Evolutionary conservation across 2,797 vertebrate genomes (phyloP).

Genomic region (Sebastes umbrosus): DNA sequence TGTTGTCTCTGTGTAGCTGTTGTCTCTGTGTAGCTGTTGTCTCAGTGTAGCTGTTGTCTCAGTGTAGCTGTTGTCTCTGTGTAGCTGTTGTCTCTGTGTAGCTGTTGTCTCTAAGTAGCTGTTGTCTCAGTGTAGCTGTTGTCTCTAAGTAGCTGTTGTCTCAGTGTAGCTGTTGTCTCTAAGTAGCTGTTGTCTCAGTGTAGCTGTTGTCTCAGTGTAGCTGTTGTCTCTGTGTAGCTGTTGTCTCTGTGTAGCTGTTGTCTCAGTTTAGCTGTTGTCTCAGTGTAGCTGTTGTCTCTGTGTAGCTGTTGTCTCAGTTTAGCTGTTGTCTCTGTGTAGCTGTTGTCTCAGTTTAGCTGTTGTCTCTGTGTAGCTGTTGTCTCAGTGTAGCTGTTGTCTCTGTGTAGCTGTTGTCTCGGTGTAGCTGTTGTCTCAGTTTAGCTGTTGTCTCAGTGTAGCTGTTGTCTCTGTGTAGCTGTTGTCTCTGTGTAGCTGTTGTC

Average conservation of each 20-base stretch:
- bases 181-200: not conserved
- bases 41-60: conserved; percentile 9
- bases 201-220: conserved; percentile 11
- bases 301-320: not conserved
- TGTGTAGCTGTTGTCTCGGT: accelerated
- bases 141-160: not conserved
- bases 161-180: conserved; percentile 20
- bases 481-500: not conserved
- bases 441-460: not conserved
- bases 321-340: conserved; percentile 13
- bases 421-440: not conserved
- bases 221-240: not conserved
- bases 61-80: not conserved
- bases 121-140: not conserved
- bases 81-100: conserved; percentile 15
- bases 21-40: conserved; percentile 6
- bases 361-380: conserved; percentile 8
- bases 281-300: not conserved
- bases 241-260: not conserved
- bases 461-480: conserved; percentile 1
- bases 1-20: not conserved
- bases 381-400: conserved; percentile 8
- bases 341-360: not conserved
- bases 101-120: not conserved
- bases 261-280: not conserved